phyloP scores from a whole-genome alignment of 1,140 invertebrate genomes.

The Nixonia krombeini region DNA sequence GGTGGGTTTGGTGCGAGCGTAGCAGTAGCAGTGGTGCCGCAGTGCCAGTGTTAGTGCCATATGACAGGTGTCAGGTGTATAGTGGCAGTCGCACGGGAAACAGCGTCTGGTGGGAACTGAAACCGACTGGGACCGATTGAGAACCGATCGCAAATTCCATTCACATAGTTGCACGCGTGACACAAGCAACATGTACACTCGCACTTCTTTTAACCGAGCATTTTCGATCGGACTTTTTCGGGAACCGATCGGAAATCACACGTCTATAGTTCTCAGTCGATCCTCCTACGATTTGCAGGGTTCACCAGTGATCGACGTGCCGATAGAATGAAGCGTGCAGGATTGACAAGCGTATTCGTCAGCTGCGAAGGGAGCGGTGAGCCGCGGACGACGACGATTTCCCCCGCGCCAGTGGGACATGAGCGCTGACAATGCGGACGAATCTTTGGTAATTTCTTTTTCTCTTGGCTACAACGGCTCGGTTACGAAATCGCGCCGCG shows the following conservation, averaged over 20 bases:
- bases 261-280: no score
- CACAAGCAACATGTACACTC: no score
- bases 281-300: not conserved
- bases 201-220: no score
- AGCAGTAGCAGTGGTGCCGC: not conserved
- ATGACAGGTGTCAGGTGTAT: conserved; percentile 47
- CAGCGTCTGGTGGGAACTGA: no score
- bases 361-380: conserved; percentile 52
- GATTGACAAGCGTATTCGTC: conserved; percentile 38
- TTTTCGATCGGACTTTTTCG: no score
- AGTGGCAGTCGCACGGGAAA: not conserved
- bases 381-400: conserved; percentile 51
- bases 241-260: no score
- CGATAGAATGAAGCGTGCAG: conserved; percentile 41
- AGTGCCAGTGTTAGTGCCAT: conserved; percentile 34
- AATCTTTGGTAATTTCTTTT: conserved; percentile 70
- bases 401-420: conserved; percentile 64
- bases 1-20: conserved; percentile 1
- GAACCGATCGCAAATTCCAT: no score
- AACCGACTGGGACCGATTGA: no score
- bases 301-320: conserved; percentile 27
- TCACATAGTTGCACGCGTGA: no score
- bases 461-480: not conserved
- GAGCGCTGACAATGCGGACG: conserved; percentile 72
- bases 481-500: not conserved